Base-by-base conservation (phyloP, 2,888 invertebrate genomes). In the Falcaria lacertinaria region DNA sequence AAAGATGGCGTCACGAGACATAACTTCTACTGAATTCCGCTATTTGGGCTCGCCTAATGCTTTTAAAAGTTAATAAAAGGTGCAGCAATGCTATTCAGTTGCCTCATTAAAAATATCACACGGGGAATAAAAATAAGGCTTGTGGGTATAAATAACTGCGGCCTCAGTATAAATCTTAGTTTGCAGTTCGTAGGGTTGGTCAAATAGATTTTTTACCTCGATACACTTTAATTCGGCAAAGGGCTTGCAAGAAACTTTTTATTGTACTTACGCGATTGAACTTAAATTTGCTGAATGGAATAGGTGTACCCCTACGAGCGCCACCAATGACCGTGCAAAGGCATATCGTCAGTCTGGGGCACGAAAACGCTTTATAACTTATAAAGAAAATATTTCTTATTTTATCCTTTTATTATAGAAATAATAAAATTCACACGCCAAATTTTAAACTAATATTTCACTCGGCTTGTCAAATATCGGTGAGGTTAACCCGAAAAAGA, bases 81-180 rank as follows among this genome's bases (percentile, higher is more conserved):
- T 77, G 78, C 79, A 81, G 71, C 64, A 56, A 58, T 56, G 69
- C 74, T 72, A 77, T 84, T 83, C 79, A 82, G 78, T 80, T 79
- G 73, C 77, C 81, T 86, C 85, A 85, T 86, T 86, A 86, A 86
- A 86, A 85, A 86, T 85, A 86, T 85, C 85, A 85, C 83, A 83
- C 79, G 67, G 72, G 80, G 78, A 83, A 85, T 86, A 86, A 86
- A 87, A 87, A 85, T 84, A 80, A 81, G 78, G 79, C 62, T 69
- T 70, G 71, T 62, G 59, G 58, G 70, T 80, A 83, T 86, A 87
- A 87, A 87, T 86, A 83, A 84, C 84, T 67, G 72, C 75, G 64
- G 71, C 69, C 79, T 75, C 69, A 60, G 64, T 78, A 86, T 87
- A 87, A 85, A 85, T 85, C 84, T 85, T 83, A 79, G 83, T 83